A percentile compares a stretch with the other conserved stretches of the same genome.
These are phyloP conservation scores for Diacarnus erythraeanus DNA, from an alignment of 37 sponge, comb jelly and placozoan genomes.

Conservation along the genomic window DNA sequence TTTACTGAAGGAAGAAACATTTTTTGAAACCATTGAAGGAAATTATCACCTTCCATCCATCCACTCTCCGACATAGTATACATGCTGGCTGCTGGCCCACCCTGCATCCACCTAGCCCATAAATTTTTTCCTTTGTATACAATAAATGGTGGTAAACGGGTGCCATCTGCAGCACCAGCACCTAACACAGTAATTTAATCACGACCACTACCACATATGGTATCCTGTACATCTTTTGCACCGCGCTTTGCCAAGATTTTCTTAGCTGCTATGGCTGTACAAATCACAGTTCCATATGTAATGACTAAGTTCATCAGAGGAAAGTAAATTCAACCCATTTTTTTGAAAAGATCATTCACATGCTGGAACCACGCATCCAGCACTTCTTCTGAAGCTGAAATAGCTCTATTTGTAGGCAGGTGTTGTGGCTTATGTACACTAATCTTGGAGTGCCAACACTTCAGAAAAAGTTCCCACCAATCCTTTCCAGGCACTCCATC, in stretches of 20 bases:
- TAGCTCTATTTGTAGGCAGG: slow-evolving; percentile 19
- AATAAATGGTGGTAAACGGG: slow-evolving; percentile 51
- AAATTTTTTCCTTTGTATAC: slow-evolving; percentile 71
- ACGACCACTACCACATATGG: slow-evolving; percentile 49
- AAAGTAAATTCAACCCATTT: neutral
- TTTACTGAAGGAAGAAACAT: slow-evolving; percentile 39
- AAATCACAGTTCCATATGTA: slow-evolving; percentile 59
- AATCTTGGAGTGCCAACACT: slow-evolving; percentile 34
- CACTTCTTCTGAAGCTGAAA: slow-evolving; percentile 19
- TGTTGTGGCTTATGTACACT: slow-evolving; percentile 29
- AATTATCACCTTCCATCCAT: slow-evolving; percentile 62
- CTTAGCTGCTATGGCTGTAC: slow-evolving; percentile 30
- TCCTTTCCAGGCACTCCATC: slow-evolving; percentile 34
- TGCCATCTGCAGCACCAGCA: slow-evolving; percentile 44
- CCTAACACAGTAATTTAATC: slow-evolving; percentile 46
- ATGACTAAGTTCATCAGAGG: slow-evolving; percentile 12
- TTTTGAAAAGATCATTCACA: slow-evolving; percentile 2
- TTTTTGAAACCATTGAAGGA: slow-evolving; percentile 49
- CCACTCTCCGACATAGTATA: slow-evolving; percentile 47
- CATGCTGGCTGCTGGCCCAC: slow-evolving; percentile 51
- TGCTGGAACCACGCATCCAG: slow-evolving; percentile 18
- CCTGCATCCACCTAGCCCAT: slow-evolving; percentile 31
- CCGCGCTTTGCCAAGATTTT: slow-evolving; percentile 30
- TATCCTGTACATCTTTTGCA: slow-evolving; percentile 53
- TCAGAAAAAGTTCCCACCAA: slow-evolving; percentile 54